Evolutionary conservation across 2,113 vertebrate species (phyloP).

Genomic region (Hypomesus transpacificus): DNA sequence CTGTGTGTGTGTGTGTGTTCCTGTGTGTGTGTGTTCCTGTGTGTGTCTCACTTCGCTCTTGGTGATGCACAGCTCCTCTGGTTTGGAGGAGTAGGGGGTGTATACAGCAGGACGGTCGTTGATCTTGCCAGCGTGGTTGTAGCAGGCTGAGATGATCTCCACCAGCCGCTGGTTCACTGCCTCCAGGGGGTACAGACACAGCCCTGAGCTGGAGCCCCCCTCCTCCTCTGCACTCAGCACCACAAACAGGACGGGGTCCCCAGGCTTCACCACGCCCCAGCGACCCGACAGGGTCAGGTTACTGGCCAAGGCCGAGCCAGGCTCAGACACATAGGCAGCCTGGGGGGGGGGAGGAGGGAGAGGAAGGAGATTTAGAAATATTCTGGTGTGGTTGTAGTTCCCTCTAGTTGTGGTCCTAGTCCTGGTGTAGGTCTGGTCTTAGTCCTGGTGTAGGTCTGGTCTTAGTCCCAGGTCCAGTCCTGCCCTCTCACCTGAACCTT

Average conservation of each 20-base stretch:
- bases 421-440: no score
- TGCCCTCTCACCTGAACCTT: slow-evolving; percentile 65
- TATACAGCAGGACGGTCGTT: slow-evolving; percentile 68
- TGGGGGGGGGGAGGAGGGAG: slow-evolving; percentile 45
- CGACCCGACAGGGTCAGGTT: slow-evolving; percentile 51
- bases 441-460: no score
- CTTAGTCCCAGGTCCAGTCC: neutral
- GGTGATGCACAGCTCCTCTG: slow-evolving; percentile 47
- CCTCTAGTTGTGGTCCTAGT: no score
- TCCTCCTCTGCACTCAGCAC: slow-evolving; percentile 81
- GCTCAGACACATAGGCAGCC: slow-evolving; percentile 73
- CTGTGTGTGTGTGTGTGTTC: no score
- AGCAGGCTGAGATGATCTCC: slow-evolving; percentile 78
- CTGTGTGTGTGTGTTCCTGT: no score
- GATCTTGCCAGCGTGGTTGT: slow-evolving; percentile 61
- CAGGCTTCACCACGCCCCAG: slow-evolving; percentile 38
- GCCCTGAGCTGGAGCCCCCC: slow-evolving; percentile 60
- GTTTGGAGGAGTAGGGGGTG: slow-evolving; percentile 76
- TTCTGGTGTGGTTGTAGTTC: no score
- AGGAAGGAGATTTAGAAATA: neutral
- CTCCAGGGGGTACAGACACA: slow-evolving; percentile 85
- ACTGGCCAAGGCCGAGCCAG: slow-evolving; percentile 68
- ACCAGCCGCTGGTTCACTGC: slow-evolving; percentile 78
- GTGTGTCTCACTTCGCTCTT: slow-evolving; percentile 47
- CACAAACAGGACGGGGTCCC: slow-evolving; percentile 77